Evolutionary conservation across 2,113 vertebrate species (phyloP).

Genomic region (Nothobranchius furzeri): DNA sequence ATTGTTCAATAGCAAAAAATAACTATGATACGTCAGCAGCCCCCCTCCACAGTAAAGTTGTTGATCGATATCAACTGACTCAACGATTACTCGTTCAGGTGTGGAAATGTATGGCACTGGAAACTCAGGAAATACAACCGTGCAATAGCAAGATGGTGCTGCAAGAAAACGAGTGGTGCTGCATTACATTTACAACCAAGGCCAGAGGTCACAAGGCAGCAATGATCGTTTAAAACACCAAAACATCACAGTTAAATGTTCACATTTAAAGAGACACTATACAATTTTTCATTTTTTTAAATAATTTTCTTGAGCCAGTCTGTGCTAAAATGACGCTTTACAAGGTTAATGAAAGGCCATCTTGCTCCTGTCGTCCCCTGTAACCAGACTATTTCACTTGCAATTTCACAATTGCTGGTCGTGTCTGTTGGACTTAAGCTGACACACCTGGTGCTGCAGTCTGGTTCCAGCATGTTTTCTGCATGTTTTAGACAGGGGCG

Average conservation of each 20-base stretch:
- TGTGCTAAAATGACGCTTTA: too few relatives aligned
- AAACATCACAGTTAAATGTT: background rate
- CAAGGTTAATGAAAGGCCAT: too few relatives aligned
- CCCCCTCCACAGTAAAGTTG: conserved; percentile 32
- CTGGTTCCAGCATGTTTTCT: too few relatives aligned
- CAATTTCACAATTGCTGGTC: too few relatives aligned
- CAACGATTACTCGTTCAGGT: conserved; percentile 44
- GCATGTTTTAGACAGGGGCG: too few relatives aligned
- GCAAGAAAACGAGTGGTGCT: conserved; percentile 1
- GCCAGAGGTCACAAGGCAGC: conserved; percentile 1
- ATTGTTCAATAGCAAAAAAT: conserved; percentile 44
- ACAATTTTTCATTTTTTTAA: too few relatives aligned
- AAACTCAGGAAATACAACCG: conserved; percentile 15
- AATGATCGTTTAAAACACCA: background rate
- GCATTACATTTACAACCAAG: background rate
- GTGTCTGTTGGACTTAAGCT: too few relatives aligned
- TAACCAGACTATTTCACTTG: too few relatives aligned
- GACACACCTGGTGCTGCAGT: too few relatives aligned
- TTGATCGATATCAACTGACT: conserved; percentile 57
- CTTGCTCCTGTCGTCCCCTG: too few relatives aligned
- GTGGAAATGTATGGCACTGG: conserved; percentile 32
- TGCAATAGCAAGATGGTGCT: conserved; percentile 12
- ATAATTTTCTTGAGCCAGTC: too few relatives aligned
- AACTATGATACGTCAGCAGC: conserved; percentile 37
- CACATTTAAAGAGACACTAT: too few relatives aligned